Percentiles rank a stretch among this genome's conserved stretches.
Evolutionary conservation across 1,140 invertebrate genomes (phyloP).

Genomic region (Oscheius sp.): DNA sequence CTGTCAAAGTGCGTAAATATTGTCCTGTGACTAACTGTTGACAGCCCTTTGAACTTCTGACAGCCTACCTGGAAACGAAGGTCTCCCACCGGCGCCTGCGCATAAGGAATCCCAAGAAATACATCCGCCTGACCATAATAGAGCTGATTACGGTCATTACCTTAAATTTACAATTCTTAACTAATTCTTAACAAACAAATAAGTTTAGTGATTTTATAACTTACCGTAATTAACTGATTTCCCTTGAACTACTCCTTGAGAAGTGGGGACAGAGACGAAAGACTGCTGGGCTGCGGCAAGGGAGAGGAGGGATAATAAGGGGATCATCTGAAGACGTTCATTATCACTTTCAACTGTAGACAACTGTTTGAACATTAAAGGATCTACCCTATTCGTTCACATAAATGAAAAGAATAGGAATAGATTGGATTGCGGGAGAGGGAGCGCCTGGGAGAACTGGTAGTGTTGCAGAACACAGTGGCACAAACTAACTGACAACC

Average conservation of each 20-base stretch:
- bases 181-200: neutral
- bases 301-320: neutral
- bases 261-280: slow-evolving; percentile 16
- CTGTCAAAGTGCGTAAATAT: neutral
- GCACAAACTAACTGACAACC: neutral
- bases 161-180: slow-evolving; percentile 6
- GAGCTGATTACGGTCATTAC: slow-evolving; percentile 32
- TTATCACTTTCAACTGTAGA: too few species aligned
- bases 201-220: neutral
- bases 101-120: slow-evolving; percentile 87
- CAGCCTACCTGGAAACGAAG: slow-evolving; percentile 79
- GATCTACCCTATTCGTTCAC: too few species aligned
- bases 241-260: slow-evolving; percentile 31
- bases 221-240: slow-evolving; percentile 18
- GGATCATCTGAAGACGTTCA: neutral
- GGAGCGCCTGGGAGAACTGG: slow-evolving; percentile 6
- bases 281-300: neutral
- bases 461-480: too few species aligned
- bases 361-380: too few species aligned
- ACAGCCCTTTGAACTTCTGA: neutral
- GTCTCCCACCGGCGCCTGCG: slow-evolving; percentile 81
- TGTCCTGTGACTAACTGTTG: neutral
- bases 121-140: slow-evolving; percentile 68
- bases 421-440: neutral
- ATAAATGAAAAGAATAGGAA: too few species aligned